phyloP scores from a whole-genome alignment of 2,113 vertebrate species.

The Hemibagrus wyckioides region DNA sequence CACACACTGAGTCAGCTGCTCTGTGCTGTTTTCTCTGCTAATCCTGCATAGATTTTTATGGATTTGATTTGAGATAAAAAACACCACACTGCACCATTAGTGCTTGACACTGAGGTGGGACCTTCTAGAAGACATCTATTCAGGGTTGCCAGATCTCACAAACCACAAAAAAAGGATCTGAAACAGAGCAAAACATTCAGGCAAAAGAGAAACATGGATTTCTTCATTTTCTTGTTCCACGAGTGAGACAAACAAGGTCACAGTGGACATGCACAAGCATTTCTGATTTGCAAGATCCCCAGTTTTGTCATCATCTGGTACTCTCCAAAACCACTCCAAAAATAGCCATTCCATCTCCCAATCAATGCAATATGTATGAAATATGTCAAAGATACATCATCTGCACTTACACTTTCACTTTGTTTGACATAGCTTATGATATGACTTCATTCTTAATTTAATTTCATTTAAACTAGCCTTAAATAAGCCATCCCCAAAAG shows the following conservation, averaged over 20 bases:
- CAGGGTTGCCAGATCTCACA: not conserved
- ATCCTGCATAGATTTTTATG: not conserved
- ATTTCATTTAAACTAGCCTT: not conserved
- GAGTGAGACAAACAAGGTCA: not conserved
- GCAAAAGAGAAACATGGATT: rapidly evolving
- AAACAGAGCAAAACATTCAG: not conserved
- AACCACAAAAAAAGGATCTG: not conserved
- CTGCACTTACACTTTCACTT: not conserved
- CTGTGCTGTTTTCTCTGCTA: not conserved
- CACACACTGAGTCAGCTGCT: not conserved
- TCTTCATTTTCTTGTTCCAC: not conserved
- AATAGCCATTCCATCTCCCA: not conserved
- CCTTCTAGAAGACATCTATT: not conserved
- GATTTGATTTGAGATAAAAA: not conserved
- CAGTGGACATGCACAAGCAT: not conserved
- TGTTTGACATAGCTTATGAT: not conserved
- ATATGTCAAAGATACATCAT: not conserved
- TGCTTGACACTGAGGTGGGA: not conserved
- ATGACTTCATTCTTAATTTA: not conserved
- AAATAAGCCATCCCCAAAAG: not conserved
- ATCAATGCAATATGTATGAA: not conserved
- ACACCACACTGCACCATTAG: not conserved
- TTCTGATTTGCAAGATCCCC: not conserved
- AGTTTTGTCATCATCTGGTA: not conserved
- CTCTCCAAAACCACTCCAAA: too few species aligned